These are phyloP conservation scores for Caloenas nicobarica DNA, from an alignment of 2,113 vertebrate species.

Conservation along the genomic window DNA sequence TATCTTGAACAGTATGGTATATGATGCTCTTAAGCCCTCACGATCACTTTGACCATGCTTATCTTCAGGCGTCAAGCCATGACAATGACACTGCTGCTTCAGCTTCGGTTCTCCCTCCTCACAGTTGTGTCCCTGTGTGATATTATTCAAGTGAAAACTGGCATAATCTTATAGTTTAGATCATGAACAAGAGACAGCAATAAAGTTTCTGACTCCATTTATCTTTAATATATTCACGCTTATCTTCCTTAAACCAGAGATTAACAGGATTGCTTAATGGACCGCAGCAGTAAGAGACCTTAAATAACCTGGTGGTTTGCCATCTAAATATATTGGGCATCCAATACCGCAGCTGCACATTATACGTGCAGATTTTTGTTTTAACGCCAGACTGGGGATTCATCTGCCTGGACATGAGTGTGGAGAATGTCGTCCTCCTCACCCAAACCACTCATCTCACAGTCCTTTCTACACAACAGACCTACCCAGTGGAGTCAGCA, in stretches of 20 bases:
- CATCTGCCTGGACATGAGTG: background rate
- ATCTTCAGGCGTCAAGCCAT: background rate
- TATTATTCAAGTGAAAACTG: background rate
- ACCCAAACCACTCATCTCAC: background rate
- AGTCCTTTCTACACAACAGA: background rate
- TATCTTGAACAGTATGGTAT: background rate
- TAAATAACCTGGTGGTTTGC: background rate
- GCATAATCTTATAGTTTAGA: background rate
- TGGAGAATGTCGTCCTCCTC: background rate
- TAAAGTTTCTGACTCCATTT: background rate
- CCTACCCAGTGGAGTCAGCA: background rate
- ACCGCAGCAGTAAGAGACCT: background rate
- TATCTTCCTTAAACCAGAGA: background rate
- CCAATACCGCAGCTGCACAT: background rate
- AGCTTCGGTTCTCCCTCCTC: background rate
- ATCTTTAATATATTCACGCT: background rate
- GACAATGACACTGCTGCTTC: background rate
- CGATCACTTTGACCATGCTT: background rate
- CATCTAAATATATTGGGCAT: background rate
- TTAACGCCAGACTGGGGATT: background rate
- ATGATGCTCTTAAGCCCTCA: background rate
- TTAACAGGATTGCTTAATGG: background rate
- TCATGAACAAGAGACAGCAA: background rate
- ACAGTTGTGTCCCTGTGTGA: background rate
- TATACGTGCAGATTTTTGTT: rapidly evolving